phyloP scores from a whole-genome alignment of 1,140 invertebrate genomes.

The Drosophila ananassae region DNA sequence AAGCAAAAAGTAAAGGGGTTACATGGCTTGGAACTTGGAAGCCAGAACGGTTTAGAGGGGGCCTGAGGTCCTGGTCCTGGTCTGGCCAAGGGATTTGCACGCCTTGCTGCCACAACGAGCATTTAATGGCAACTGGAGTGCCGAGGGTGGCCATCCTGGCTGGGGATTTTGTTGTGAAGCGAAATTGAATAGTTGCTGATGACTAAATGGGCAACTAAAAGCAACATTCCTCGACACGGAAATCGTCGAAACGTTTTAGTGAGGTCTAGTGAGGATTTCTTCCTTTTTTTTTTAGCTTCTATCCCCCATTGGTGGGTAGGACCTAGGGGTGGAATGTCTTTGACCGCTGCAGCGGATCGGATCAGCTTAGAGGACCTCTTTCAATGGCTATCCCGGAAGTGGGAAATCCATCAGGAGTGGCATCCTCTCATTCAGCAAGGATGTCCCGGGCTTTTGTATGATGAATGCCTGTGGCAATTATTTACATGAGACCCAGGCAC shows the following conservation, averaged over 20 bases:
- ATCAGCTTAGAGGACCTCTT: slow-evolving; percentile 52
- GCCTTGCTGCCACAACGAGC: slow-evolving; percentile 63
- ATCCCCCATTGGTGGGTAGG: background rate
- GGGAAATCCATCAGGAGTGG: slow-evolving; percentile 57
- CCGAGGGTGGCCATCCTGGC: slow-evolving; percentile 24
- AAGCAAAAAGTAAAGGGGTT: slow-evolving; percentile 65
- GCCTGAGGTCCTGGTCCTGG: background rate
- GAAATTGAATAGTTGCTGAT: slow-evolving; percentile 61
- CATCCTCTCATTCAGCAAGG: slow-evolving; percentile 33
- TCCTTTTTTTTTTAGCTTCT: too few relatives aligned
- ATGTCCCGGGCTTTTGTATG: slow-evolving; percentile 42
- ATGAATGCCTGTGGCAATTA: slow-evolving; percentile 63
- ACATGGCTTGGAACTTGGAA: background rate
- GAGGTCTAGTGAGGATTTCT: background rate
- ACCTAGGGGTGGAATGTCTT: slow-evolving; percentile 35
- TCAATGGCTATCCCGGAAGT: slow-evolving; percentile 62
- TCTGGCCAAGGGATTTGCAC: slow-evolving; percentile 29
- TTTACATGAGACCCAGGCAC: slow-evolving; percentile 65
- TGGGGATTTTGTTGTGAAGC: slow-evolving; percentile 44
- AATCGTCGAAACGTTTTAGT: slow-evolving; percentile 49
- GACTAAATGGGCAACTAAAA: slow-evolving; percentile 61
- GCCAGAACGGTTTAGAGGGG: slow-evolving; percentile 9
- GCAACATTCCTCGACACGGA: slow-evolving; percentile 47
- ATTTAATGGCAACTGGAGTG: slow-evolving; percentile 63
- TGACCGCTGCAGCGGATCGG: slow-evolving; percentile 45